Evolutionary conservation across 1,140 invertebrate genomes (phyloP), one percentile per base, ranked within the genome.

Genomic region (Drosophila nikananu): DNA sequence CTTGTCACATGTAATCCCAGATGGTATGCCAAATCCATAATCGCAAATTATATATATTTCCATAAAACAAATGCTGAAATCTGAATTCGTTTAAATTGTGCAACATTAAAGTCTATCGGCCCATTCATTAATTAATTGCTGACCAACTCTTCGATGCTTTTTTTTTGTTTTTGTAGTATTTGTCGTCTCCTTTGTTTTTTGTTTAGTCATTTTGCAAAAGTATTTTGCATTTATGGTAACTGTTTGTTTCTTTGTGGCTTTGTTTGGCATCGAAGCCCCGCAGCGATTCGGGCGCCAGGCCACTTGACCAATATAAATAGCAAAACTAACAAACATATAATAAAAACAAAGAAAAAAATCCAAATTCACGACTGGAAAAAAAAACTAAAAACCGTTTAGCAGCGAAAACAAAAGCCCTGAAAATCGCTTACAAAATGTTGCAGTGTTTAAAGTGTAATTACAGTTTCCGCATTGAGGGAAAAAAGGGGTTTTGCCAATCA

Each of bases 291-390:
- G 67, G 64, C 77, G 65, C 63, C 77, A 76, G 64, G 63, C 66
- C 77, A 87, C 83, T 87, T 87, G 83, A 87, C 83, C 83, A 89
- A 87, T 82, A 89, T 87, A 87, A 81, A 87, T 84, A 79, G 71
- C 80, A 68, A 81, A 64, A 81, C 21, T 39, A 57, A 57, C 35
- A 39, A 57, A 57, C 54, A 23, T 39, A 44, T 52, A 73, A 35
- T 52, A 48, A 41, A 41, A 44, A 59, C 19, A 52, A 25, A 32
- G 30, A 63, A 44, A 72, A 72, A 19, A 39, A 35, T 4, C 30
- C 37, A 73, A 39, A 42, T 68, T 81, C 81, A 77, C 81, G 81
- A 84, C 27, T 10, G 44, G 17, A 60, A 59, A 54, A 59, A 54
- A 19, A 19, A 71, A 55, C 39, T 52, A 82, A 77, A 77, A 76